Evolutionary conservation across 1,140 invertebrate species (phyloP), one percentile per base, ranked within the genome.

Genomic region (Phymastichus coffea): DNA sequence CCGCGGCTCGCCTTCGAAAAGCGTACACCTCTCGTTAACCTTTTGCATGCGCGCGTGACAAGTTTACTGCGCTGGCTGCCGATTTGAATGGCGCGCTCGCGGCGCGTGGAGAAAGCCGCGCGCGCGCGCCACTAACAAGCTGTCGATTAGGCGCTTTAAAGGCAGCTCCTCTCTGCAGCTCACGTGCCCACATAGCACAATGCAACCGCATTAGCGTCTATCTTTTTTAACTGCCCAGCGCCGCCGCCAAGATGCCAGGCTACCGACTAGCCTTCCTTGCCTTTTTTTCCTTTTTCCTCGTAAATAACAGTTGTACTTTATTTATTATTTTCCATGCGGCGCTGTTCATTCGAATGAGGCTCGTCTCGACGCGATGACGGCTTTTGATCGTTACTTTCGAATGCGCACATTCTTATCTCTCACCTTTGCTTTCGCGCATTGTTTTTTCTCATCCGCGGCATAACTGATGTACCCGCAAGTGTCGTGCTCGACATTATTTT

Each of bases 131-230:
- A 26, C 57, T 59, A 52, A 59, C 48, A 52, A 59, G 48, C 57
- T 59, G 57, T 59, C 47, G 57, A 52, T 59, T 59, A 59, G 38
- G 41, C 41, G 46, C 23, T 57, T 57, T 49, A 57, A 57, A 56
- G 33, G 22, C 26, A 12, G 10, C 37, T 20, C n/a, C n/a, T n/a
- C n/a, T n/a, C n/a, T n/a, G n/a, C n/a, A n/a, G n/a, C n/a, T n/a
- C n/a, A n/a, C n/a, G n/a, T n/a, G n/a, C n/a, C 14, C n/a, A 7
- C 37, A 14, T 23, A 12, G 7, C 41, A 55, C 47, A 37, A 23
- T 37, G 10, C 19, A 6, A 17, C n/a, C 7, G 22, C 43, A 56
- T 56, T 47, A 37, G 43, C 53, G 30, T 56, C 43, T 3, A 35
- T 26, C 53, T 47, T 47, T 46, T 26, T 12, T 44, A 46, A 15